These are phyloP conservation scores for Flexamia atlantica DNA, from an alignment of 2,888 invertebrate species.

Conservation along the genomic window DNA sequence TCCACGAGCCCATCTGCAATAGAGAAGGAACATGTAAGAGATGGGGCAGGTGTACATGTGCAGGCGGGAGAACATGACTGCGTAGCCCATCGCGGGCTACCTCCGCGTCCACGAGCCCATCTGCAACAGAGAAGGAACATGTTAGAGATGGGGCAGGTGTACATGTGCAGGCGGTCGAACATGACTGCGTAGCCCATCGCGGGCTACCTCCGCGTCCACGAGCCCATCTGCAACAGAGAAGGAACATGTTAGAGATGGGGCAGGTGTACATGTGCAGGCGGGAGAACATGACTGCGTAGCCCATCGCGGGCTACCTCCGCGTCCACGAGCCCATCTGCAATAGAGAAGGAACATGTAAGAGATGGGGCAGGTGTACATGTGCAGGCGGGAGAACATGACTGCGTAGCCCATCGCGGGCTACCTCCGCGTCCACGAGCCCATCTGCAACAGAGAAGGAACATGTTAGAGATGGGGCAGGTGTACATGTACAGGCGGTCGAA, in stretches of 20 bases:
- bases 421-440: constrained; percentile 11
- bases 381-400: constrained; percentile 63
- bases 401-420: constrained; percentile 60
- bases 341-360: neutral
- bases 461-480: no score
- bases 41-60: constrained; percentile 71
- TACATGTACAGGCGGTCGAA: constrained; percentile 72
- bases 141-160: neutral
- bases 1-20: neutral
- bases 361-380: constrained; percentile 72
- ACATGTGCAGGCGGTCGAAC: constrained; percentile 72
- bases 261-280: constrained; percentile 74
- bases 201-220: constrained; percentile 28
- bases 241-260: constrained; percentile 88
- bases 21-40: neutral
- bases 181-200: constrained; percentile 61
- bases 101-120: constrained; percentile 11
- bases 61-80: constrained; percentile 61
- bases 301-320: constrained; percentile 47
- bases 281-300: constrained; percentile 62
- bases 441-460: constrained; percentile 29
- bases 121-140: neutral
- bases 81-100: constrained; percentile 59
- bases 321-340: neutral
- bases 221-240: neutral